Conservation (phyloP, 2,888 invertebrate species). For the Catotricha subobsoleta region DNA sequence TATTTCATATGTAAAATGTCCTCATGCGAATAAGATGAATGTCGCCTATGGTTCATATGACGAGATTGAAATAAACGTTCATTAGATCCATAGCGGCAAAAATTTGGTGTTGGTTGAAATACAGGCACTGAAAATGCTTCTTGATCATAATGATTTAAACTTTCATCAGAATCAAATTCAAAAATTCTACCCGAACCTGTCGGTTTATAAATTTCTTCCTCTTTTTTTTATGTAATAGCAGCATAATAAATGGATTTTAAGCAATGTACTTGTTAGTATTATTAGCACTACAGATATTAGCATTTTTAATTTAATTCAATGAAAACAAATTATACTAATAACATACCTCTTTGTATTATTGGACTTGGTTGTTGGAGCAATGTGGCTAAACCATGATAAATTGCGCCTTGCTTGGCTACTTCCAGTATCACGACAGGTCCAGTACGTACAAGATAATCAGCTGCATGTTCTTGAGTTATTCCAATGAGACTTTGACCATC, state of each 20-base stretch:
- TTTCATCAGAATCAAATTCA: conserved; percentile 27
- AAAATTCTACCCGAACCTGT: conserved; percentile 5
- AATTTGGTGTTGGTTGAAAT: neutral
- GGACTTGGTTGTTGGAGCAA: conserved; percentile 82
- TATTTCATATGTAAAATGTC: conserved; percentile 20
- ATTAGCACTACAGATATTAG: neutral
- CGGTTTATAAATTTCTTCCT: conserved; percentile 4
- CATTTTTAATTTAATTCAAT: neutral
- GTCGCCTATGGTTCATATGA: conserved; percentile 16
- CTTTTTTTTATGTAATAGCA: conserved; percentile 2
- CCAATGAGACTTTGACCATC: conserved; percentile 90
- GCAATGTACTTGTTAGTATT: conserved; percentile 5
- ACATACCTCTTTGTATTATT: conserved; percentile 52
- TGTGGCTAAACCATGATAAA: conserved; percentile 88
- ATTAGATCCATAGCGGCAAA: neutral
- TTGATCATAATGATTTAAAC: conserved; percentile 21
- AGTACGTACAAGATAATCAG: conserved; percentile 86
- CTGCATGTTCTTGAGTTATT: conserved; percentile 74
- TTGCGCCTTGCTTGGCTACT: conserved; percentile 95
- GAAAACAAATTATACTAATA: neutral
- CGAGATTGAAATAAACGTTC: neutral
- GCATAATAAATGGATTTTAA: conserved; percentile 2
- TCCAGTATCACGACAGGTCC: conserved; percentile 86
- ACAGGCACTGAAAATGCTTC: conserved; percentile 18
- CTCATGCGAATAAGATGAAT: conserved; percentile 26